A percentile compares a stretch with the other conserved stretches of the same genome.
Conservation (phyloP, 2,888 invertebrate species). For the Xestoiulus laeticollis region DNA sequence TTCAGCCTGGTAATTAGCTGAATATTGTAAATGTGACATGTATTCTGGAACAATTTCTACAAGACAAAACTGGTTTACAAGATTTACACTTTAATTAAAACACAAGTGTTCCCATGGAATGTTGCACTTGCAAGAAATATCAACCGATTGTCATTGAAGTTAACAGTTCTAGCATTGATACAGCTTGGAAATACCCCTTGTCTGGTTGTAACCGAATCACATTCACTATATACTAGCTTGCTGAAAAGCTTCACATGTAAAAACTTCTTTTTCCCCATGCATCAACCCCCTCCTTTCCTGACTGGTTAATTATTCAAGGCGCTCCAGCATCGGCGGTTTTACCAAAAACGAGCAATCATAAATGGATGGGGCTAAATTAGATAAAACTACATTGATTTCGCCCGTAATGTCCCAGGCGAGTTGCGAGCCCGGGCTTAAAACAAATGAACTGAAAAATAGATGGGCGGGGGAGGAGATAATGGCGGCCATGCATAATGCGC, state of each 20-base stretch:
- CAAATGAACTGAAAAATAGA: constrained; percentile 37
- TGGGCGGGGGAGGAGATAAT: neutral
- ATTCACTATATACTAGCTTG: neutral
- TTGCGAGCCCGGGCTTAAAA: constrained; percentile 15
- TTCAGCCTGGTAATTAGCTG: no score
- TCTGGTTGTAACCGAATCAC: neutral
- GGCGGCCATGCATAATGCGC: constrained; percentile 13
- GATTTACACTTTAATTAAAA: no score
- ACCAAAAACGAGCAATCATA: constrained; percentile 46
- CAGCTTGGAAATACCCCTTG: neutral
- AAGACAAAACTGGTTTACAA: no score
- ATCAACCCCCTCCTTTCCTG: neutral
- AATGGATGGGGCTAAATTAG: constrained; percentile 51
- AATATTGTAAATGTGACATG: no score
- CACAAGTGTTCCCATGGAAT: no score
- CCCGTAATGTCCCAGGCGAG: constrained; percentile 47
- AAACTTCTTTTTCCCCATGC: neutral
- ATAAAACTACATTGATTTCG: constrained; percentile 52
- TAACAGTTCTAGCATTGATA: neutral
- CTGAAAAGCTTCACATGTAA: neutral
- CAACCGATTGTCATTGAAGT: neutral
- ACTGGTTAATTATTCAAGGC: constrained; percentile 42
- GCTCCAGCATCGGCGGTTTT: constrained; percentile 45
- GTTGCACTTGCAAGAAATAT: no score
- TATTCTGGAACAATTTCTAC: no score